Percentiles rank a stretch among this genome's conserved stretches.
phyloP scores from a whole-genome alignment of 2,113 vertebrate species.

The Notothenia rossii region DNA sequence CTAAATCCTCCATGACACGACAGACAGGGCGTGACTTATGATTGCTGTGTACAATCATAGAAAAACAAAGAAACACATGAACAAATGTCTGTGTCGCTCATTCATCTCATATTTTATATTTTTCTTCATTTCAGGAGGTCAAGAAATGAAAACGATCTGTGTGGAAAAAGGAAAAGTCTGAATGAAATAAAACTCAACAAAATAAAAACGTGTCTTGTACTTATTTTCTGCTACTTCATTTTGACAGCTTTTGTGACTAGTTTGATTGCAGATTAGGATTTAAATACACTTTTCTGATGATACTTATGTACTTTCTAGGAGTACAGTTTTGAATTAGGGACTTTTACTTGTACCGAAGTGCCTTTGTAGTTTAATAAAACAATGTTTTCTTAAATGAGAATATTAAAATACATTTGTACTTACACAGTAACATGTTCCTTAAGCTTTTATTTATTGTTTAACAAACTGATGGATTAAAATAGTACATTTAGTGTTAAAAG shows the following conservation, averaged over 20 bases:
- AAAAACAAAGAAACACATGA: no score
- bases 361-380: no score
- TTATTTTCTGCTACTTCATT: background rate
- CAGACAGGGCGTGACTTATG: background rate
- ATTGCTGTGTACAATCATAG: background rate
- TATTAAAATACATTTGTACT: no score
- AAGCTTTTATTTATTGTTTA: no score
- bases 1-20: background rate
- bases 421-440: no score
- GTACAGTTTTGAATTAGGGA: no score
- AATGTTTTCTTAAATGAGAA: no score
- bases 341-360: background rate
- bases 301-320: no score
- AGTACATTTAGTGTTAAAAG: no score
- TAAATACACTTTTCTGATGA: no score
- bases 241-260: background rate
- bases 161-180: background rate
- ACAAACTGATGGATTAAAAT: no score
- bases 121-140: slow-evolving; percentile 42
- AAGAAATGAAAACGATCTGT: slow-evolving; percentile 2
- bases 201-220: slow-evolving; percentile 24
- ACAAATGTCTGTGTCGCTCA: background rate
- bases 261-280: background rate
- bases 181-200: background rate
- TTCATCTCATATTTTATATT: background rate